phyloP scores from a whole-genome alignment of 2,113 vertebrate genomes.

The Hystrix cristata region DNA sequence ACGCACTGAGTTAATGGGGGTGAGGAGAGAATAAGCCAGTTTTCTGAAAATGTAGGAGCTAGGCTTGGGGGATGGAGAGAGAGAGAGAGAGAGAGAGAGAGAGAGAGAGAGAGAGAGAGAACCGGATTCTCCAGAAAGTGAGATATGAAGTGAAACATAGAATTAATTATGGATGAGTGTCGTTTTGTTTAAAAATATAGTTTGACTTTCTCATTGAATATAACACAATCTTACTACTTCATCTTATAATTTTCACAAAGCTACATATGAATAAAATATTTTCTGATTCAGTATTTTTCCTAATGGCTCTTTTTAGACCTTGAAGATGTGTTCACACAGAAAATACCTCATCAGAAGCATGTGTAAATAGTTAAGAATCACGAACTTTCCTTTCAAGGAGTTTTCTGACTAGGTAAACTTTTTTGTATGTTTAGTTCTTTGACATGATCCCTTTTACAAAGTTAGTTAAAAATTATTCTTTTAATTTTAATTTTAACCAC shows the following conservation, averaged over 20 bases:
- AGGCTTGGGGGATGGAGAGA: background rate
- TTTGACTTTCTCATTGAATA: background rate
- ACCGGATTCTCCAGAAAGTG: background rate
- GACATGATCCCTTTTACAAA: slow-evolving; percentile 12
- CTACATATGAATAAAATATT: slow-evolving; percentile 13
- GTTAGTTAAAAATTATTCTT: background rate
- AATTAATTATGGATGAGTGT: background rate
- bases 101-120: background rate
- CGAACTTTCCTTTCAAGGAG: background rate
- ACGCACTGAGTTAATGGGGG: background rate
- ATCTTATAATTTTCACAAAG: background rate
- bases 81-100: background rate
- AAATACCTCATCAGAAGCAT: slow-evolving; percentile 6
- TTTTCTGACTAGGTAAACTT: background rate
- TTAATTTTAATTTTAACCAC: slow-evolving; percentile 1
- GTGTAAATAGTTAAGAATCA: slow-evolving; percentile 37
- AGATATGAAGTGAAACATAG: background rate
- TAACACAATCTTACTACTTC: background rate
- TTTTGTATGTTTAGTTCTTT: background rate
- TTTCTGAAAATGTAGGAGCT: slow-evolving; percentile 9
- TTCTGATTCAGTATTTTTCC: background rate
- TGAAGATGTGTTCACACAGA: background rate
- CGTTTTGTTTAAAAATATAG: slow-evolving; percentile 18
- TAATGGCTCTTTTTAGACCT: background rate
- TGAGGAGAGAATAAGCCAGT: background rate